Conservation (phyloP, 2,888 invertebrate genomes). For the Ethmia dodecea region DNA sequence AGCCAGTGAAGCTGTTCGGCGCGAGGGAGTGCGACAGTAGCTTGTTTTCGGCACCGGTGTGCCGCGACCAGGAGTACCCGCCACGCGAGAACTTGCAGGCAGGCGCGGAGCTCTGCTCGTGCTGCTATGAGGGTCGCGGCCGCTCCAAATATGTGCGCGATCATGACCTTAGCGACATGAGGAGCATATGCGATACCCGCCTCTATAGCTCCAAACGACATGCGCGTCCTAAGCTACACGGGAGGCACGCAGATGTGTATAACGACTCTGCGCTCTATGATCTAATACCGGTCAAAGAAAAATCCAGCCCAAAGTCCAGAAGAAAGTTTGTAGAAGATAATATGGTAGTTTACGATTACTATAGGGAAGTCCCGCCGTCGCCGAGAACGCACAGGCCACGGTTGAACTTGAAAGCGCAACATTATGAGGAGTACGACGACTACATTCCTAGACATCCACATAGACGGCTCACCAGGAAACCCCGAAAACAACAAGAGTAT, state of each 20-base stretch:
- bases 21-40: constrained; percentile 48
- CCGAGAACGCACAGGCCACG: constrained; percentile 54
- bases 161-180: constrained; percentile 37
- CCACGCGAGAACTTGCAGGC: constrained; percentile 33
- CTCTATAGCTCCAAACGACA: constrained; percentile 42
- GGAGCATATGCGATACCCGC: constrained; percentile 56
- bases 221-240: constrained; percentile 28
- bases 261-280: constrained; percentile 57
- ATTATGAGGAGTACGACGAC: constrained; percentile 41
- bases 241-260: constrained; percentile 28
- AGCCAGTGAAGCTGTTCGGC: constrained; percentile 51
- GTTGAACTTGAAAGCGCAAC: constrained; percentile 53
- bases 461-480: constrained; percentile 21
- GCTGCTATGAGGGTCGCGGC: constrained; percentile 30
- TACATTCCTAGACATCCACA: constrained; percentile 18
- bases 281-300: constrained; percentile 62
- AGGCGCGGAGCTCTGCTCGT: constrained; percentile 45
- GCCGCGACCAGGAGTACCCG: constrained; percentile 51
- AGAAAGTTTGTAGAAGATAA: constrained; percentile 46
- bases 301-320: constrained; percentile 54
- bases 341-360: constrained; percentile 30
- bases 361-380: constrained; percentile 60
- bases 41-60: constrained; percentile 59
- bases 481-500: constrained; percentile 18
- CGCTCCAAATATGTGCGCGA: constrained; percentile 20